Conservation (phyloP, 1,140 invertebrate species). For the Chrysomallon squamiferum region DNA sequence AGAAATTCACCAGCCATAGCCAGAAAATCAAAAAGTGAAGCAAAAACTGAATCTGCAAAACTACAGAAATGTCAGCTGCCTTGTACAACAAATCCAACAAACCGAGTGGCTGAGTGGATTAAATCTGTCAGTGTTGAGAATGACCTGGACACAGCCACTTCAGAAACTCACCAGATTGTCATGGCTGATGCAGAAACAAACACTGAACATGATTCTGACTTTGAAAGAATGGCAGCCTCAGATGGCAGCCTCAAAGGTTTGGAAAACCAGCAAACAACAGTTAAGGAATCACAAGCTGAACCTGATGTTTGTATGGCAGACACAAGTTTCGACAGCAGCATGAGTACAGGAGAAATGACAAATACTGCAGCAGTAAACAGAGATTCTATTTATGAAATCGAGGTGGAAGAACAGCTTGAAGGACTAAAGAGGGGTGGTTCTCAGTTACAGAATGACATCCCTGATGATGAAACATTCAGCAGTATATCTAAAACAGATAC, state of each 20-base stretch:
- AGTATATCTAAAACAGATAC: constrained; percentile 39
- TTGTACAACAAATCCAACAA: constrained; percentile 36
- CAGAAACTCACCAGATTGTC: constrained; percentile 9
- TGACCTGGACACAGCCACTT: constrained; percentile 1
- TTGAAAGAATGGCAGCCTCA: constrained; percentile 29
- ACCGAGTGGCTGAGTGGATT: constrained; percentile 56
- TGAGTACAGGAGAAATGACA: constrained; percentile 33
- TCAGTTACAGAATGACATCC: constrained; percentile 30
- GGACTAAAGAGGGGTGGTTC: constrained; percentile 21
- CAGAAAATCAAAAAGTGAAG: constrained; percentile 23
- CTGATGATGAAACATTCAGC: constrained; percentile 58
- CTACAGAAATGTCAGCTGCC: constrained; percentile 38
- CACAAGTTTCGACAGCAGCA: constrained; percentile 51
- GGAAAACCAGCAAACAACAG: constrained; percentile 9
- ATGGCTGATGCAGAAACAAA: constrained; percentile 34
- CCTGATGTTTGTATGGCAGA: constrained; percentile 23
- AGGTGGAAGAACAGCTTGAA: constrained; percentile 57
- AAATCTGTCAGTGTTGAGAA: constrained; percentile 45
- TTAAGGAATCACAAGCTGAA: constrained; percentile 7
- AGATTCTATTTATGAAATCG: constrained; percentile 61
- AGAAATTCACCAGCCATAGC: constrained; percentile 32
- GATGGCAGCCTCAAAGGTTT: not conserved
- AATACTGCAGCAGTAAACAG: constrained; percentile 18
- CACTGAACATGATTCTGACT: constrained; percentile 38
- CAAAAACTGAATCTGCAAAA: constrained; percentile 6